Evolutionary conservation across 2,888 invertebrate genomes (phyloP).

Genomic region (Clusia tigrina): DNA sequence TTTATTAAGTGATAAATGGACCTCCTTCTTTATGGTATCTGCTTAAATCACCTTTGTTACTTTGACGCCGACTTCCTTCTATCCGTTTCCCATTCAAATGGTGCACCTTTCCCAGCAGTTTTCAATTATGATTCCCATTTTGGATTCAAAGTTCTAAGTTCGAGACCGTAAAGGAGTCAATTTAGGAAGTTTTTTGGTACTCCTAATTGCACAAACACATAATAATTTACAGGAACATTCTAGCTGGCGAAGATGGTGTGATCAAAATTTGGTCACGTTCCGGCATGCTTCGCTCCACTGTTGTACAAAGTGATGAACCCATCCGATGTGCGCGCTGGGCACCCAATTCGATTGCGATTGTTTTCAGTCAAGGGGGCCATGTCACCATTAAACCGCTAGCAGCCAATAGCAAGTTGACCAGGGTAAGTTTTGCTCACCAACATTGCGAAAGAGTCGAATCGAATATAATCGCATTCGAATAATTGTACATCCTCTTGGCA

Average conservation of each 20-base stretch:
- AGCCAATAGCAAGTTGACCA: conserved; percentile 76
- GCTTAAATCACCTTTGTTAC: background rate
- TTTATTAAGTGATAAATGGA: too few species aligned
- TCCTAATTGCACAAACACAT: background rate
- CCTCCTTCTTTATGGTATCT: too few species aligned
- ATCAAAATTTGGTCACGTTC: conserved; percentile 97
- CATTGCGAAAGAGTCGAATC: background rate
- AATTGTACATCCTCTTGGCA: conserved; percentile 65
- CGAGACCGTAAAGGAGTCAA: too few species aligned
- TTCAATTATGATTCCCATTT: too few species aligned
- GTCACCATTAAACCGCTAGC: conserved; percentile 77
- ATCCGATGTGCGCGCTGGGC: conserved; percentile 88
- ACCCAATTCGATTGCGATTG: conserved; percentile 74
- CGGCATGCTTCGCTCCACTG: conserved; percentile 90
- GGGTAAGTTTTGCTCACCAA: conserved; percentile 66
- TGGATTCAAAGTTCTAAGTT: background rate
- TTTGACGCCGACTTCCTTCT: too few species aligned
- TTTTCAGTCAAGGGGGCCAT: conserved; percentile 74
- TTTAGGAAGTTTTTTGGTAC: background rate
- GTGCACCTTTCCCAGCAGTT: too few species aligned
- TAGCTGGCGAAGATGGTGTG: conserved; percentile 96
- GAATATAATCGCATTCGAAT: background rate
- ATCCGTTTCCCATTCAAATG: too few species aligned
- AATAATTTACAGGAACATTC: background rate
- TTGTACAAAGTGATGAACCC: conserved; percentile 83